Evolutionary conservation across 2,113 vertebrate species (phyloP).

Genomic region (Eolophus roseicapilla): DNA sequence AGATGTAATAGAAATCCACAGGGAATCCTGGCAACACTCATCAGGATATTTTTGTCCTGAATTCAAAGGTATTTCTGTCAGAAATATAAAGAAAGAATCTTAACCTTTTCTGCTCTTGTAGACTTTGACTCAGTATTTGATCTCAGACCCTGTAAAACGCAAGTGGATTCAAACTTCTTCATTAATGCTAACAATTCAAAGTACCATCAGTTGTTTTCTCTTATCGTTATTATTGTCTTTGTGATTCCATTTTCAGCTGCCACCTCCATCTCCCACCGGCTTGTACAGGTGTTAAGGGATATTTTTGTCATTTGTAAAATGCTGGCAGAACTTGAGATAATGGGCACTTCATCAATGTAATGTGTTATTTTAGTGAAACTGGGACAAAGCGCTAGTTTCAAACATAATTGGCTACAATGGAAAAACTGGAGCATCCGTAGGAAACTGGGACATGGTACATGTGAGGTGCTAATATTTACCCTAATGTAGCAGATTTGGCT

Average conservation of each 20-base stretch:
- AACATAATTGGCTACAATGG: conserved; percentile 44
- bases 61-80: conserved; percentile 22
- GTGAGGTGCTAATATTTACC: conserved; percentile 40
- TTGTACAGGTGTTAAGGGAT: neutral
- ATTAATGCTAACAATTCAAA: neutral
- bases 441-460: neutral
- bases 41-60: neutral
- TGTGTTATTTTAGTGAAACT: conserved; percentile 60
- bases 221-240: neutral
- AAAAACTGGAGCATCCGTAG: conserved; percentile 14
- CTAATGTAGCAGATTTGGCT: neutral
- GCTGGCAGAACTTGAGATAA: conserved; percentile 19
- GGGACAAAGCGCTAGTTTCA: conserved; percentile 51
- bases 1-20: conserved; percentile 38
- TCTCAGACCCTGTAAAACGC: neutral
- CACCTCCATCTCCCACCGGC: neutral
- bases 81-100: neutral
- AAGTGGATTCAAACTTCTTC: neutral
- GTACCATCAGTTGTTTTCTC: neutral
- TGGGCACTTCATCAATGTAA: neutral
- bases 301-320: conserved; percentile 34
- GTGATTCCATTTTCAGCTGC: neutral
- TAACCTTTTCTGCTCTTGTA: neutral
- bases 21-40: conserved; percentile 32
- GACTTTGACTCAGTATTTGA: neutral